phyloP scores from a whole-genome alignment of 23 tunicate genomes.

The Clavelina lepadiformis region DNA sequence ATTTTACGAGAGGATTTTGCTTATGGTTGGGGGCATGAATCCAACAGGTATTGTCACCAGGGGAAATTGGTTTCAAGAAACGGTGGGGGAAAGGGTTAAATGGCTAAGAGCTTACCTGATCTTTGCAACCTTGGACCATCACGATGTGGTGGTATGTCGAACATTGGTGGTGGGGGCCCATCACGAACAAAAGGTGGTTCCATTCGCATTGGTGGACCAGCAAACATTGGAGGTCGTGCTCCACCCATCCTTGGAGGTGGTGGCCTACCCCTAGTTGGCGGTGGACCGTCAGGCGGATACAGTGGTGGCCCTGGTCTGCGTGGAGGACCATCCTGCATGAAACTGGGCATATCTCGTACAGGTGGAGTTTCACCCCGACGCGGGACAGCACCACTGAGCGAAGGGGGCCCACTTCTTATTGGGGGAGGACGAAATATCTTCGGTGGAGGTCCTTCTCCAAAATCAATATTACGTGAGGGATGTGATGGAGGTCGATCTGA shows the following conservation, averaged over 20 bases:
- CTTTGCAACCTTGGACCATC: neutral
- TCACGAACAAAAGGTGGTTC: conserved; percentile 9
- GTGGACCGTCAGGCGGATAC: conserved; percentile 13
- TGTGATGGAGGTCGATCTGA: conserved; percentile 36
- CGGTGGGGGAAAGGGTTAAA: neutral
- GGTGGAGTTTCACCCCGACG: neutral
- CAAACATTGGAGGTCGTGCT: conserved; percentile 2
- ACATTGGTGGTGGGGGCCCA: conserved; percentile 26
- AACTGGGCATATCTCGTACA: conserved; percentile 5
- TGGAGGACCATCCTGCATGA: conserved; percentile 14
- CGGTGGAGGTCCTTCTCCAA: conserved; percentile 10
- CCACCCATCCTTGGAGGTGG: conserved; percentile 37
- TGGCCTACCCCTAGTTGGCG: conserved; percentile 15
- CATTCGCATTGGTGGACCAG: conserved; percentile 15
- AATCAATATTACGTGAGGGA: neutral
- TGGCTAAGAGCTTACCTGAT: neutral
- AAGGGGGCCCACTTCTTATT: neutral
- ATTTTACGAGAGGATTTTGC: too few relatives aligned
- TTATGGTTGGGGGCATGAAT: too few relatives aligned
- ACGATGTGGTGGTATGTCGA: conserved; percentile 7
- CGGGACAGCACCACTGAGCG: neutral
- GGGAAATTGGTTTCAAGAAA: too few relatives aligned
- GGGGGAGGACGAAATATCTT: neutral
- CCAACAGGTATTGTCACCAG: too few relatives aligned
- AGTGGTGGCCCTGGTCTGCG: neutral